Evolutionary conservation across 2,888 invertebrate species (phyloP).

Genomic region (Eremobia ochroleuca): DNA sequence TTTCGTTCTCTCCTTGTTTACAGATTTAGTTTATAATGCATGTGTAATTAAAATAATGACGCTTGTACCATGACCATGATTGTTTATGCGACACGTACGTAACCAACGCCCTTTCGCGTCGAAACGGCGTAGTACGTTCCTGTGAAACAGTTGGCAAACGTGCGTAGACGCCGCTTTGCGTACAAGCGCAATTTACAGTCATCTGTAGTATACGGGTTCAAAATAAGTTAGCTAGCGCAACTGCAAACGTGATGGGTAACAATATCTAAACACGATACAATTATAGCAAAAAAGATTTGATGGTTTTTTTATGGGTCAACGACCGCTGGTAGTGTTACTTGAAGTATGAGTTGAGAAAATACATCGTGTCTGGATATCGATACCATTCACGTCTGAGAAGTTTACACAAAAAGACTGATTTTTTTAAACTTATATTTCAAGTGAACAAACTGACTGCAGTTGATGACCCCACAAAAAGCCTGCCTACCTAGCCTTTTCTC

Average conservation of each 20-base stretch:
- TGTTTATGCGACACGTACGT: background rate
- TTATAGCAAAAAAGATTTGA: background rate
- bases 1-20: slow-evolving; percentile 61
- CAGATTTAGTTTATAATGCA: slow-evolving; percentile 63
- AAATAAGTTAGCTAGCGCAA: background rate
- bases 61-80: slow-evolving; percentile 30
- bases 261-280: background rate
- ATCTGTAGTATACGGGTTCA: slow-evolving; percentile 42
- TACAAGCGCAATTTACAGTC: slow-evolving; percentile 38
- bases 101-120: background rate
- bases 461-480: no score
- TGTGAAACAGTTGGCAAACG: background rate
- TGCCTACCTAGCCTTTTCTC: no score
- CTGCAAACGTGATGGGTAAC: background rate
- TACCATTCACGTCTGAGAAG: background rate
- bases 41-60: slow-evolving; percentile 53
- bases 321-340: background rate
- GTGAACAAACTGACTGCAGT: background rate
- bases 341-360: background rate
- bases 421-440: background rate
- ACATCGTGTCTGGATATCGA: background rate
- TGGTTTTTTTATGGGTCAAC: background rate
- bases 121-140: background rate
- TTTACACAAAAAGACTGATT: background rate
- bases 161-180: slow-evolving; percentile 3